These are phyloP conservation scores for Pharmacophagus antenor DNA, from an alignment of 2,888 invertebrate species.

Conservation along the genomic window DNA sequence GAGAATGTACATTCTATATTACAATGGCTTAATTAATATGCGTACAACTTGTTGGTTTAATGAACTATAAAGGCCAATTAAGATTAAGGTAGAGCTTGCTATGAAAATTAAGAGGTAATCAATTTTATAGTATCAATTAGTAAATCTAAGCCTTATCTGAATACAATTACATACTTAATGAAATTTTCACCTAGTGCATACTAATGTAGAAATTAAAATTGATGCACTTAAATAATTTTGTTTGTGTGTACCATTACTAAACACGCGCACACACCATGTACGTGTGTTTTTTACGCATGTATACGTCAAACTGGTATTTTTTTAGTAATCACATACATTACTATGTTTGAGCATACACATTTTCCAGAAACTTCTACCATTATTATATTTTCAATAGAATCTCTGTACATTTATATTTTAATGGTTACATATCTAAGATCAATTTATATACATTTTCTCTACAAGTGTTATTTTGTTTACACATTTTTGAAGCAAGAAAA, in stretches of 20 bases:
- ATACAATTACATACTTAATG: constrained; percentile 47
- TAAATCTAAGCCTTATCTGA: constrained; percentile 23
- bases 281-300: no score
- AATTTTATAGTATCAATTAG: constrained; percentile 20
- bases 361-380: constrained; percentile 42
- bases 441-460: constrained; percentile 28
- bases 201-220: constrained; percentile 75
- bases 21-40: neutral
- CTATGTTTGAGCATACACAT: constrained; percentile 55
- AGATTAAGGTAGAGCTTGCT: no score
- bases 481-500: neutral
- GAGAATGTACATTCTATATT: neutral
- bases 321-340: constrained; percentile 37
- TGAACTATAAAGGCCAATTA: neutral
- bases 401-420: constrained; percentile 52
- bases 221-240: constrained; percentile 81
- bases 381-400: constrained; percentile 42
- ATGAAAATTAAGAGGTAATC: constrained; percentile 13
- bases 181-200: constrained; percentile 58
- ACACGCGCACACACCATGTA: no score
- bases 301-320: constrained; percentile 42
- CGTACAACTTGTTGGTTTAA: constrained; percentile 5
- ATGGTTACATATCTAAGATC: constrained; percentile 39
- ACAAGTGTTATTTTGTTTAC: constrained; percentile 17
- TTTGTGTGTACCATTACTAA: constrained; percentile 53